Evolutionary conservation across 2,113 vertebrate genomes (phyloP), one percentile per base, ranked within the genome.

Genomic region (Xyliphius kryptos): DNA sequence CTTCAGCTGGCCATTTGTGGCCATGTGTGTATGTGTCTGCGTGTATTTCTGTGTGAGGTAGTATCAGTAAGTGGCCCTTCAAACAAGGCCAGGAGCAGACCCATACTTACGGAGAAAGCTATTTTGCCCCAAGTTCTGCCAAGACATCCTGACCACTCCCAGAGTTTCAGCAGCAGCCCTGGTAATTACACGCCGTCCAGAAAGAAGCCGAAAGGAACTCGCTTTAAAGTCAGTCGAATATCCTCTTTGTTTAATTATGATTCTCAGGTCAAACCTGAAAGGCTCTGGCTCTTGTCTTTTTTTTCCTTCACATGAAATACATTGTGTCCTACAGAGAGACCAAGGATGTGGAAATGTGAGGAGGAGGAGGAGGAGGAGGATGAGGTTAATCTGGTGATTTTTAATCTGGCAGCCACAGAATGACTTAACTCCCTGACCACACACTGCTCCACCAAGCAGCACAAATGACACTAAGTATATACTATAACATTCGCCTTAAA

Each of bases 391-490:
- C 60, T 44, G 50, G 60, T 58, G 57, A 57, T 68, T 64, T 59
- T 72, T 59, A 63, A 63, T 68, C 65, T 68, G 50, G 17, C 69
- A 78, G 69, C 66, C 54, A 62, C 37, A 76, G 14, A 65, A 79
- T 84, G 84, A 85, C 74, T 80, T 82, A 82, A 85, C 83, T 73
- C 76, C 71, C 70, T 71, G 76, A 77, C 77, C 77, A 72, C 82
- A 78, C 77, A 74, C 68, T 19, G 66, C 67, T 76, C 79, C 49
- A 40, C 75, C 78, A 73, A 66, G 56, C 79, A 80, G 82, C 21
- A 66, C 26, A 32, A 56, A 75, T 72, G 65, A 76, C 69, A 57
- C 74, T 74, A 72, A 75, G 73, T 68, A 74, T 70, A 63, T 67
- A 76, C 77, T 75, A 74, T 66, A 68, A 71, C 76, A 73, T 80